phyloP scores from a whole-genome alignment of 2,888 invertebrate species.

The Callosobruchus maculatus region DNA sequence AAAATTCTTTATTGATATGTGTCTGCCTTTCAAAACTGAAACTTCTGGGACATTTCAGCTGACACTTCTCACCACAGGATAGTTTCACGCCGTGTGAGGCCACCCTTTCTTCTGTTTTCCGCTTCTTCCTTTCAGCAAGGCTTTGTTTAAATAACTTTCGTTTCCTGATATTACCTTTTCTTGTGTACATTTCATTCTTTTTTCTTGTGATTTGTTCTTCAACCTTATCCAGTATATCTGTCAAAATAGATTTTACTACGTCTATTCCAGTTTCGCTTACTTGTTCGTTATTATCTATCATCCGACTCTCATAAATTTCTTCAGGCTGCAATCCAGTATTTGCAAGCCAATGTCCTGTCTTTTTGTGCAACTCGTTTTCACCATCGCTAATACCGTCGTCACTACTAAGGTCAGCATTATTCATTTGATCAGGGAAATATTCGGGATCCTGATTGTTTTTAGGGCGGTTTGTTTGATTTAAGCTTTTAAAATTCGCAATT shows the following conservation, averaged over 20 bases:
- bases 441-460: background rate
- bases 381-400: background rate
- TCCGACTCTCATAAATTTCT: background rate
- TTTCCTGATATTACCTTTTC: conserved; percentile 8
- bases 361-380: background rate
- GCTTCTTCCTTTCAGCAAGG: conserved; percentile 13
- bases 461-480: background rate
- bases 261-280: background rate
- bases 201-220: conserved; percentile 1
- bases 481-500: background rate
- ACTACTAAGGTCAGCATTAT: background rate
- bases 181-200: conserved; percentile 10
- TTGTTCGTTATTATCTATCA: background rate
- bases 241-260: background rate
- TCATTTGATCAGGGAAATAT: background rate
- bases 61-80: conserved; percentile 13
- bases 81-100: conserved; percentile 12
- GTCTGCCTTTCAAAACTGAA: conserved; percentile 10
- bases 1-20: conserved; percentile 16
- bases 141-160: conserved; percentile 14
- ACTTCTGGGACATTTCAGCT: conserved; percentile 12
- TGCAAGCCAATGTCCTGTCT: background rate
- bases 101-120: conserved; percentile 10
- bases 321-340: background rate
- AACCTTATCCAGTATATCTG: background rate